phyloP scores from a whole-genome alignment of 1,140 invertebrate genomes.

The Cotesia glomerata region DNA sequence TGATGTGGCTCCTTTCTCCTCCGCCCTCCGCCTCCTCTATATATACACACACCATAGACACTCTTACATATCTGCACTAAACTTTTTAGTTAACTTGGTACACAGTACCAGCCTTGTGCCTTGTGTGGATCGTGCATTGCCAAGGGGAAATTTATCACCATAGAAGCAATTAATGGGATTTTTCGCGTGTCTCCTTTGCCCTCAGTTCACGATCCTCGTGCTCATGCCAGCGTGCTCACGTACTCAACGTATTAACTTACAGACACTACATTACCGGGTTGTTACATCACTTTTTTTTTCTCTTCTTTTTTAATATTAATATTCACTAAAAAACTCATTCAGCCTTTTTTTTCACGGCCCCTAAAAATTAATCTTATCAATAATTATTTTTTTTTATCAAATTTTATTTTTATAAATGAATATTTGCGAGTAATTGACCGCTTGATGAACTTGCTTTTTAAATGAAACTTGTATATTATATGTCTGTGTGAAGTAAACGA shows the following conservation, averaged over 20 bases:
- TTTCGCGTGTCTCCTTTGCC: conserved; percentile 46
- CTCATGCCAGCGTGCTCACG: conserved; percentile 53
- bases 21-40: background rate
- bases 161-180: conserved; percentile 62
- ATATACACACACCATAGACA: background rate
- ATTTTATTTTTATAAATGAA: conserved; percentile 3
- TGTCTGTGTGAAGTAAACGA: background rate
- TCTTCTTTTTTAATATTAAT: background rate
- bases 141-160: conserved; percentile 61
- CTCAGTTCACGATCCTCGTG: conserved; percentile 52
- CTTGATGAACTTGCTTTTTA: background rate
- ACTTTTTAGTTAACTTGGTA: conserved; percentile 7
- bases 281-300: background rate
- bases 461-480: background rate
- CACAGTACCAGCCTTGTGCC: background rate
- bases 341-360: no score
- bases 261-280: background rate
- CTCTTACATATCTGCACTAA: background rate
- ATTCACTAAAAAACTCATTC: background rate
- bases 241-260: conserved; percentile 32
- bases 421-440: conserved; percentile 11
- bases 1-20: background rate
- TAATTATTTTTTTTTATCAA: background rate
- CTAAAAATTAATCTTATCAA: no score
- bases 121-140: conserved; percentile 52